phyloP scores from a whole-genome alignment of 1,140 invertebrate species.

The Musca vetustissima region DNA sequence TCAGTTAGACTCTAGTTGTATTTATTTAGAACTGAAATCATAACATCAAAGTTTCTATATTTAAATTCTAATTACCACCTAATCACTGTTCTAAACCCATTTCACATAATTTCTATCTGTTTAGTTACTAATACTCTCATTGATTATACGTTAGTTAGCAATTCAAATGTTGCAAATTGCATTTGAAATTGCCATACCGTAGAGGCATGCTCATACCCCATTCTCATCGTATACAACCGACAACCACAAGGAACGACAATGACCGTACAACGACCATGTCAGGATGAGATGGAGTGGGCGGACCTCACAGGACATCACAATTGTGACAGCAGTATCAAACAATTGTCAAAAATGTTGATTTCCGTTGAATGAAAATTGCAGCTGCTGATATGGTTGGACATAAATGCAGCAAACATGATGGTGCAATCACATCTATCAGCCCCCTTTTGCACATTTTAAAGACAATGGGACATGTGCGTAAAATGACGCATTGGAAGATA shows the following conservation, averaged over 20 bases:
- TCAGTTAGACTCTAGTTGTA: too few species aligned
- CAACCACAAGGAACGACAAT: not conserved
- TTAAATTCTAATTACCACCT: too few species aligned
- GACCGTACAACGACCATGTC: too few species aligned
- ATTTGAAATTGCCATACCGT: constrained; percentile 12
- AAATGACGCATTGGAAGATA: too few species aligned
- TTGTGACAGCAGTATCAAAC: not conserved
- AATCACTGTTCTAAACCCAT: too few species aligned
- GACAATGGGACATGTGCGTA: too few species aligned
- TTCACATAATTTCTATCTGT: not conserved
- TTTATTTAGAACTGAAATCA: too few species aligned
- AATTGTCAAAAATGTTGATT: constrained; percentile 22
- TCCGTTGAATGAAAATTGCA: constrained; percentile 17
- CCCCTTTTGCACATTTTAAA: too few species aligned
- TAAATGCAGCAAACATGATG: too few species aligned
- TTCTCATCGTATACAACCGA: not conserved
- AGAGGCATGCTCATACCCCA: not conserved
- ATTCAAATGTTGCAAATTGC: constrained; percentile 24
- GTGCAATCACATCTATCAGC: too few species aligned
- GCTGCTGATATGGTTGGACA: too few species aligned
- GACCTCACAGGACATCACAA: not conserved
- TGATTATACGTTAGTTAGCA: constrained; percentile 22
- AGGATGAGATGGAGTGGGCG: not conserved
- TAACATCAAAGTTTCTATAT: too few species aligned
- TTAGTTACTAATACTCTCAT: constrained; percentile 11